A percentile compares a stretch with the other conserved stretches of the same genome.
These are phyloP conservation scores for Cosmia pyralina DNA, from an alignment of 2,888 invertebrate species.

Conservation along the genomic window DNA sequence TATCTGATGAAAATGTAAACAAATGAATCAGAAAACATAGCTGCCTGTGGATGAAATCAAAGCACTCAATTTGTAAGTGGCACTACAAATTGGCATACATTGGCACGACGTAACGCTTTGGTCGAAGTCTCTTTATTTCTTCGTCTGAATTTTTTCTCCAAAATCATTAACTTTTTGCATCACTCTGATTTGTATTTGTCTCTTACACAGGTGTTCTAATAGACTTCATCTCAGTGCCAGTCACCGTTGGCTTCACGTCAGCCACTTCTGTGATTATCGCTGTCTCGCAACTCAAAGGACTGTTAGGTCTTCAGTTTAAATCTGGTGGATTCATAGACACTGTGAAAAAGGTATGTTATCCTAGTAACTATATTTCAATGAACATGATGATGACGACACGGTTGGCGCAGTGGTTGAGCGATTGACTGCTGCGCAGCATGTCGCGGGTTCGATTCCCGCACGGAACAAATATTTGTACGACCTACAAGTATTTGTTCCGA, in stretches of 20 bases:
- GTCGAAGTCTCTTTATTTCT: background rate
- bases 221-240: conserved; percentile 97
- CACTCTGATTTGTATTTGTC: conserved; percentile 8
- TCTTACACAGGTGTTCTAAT: conserved; percentile 93
- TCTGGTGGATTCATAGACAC: conserved; percentile 94
- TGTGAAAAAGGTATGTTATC: conserved; percentile 88
- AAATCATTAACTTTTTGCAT: background rate
- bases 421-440: too few relatives aligned
- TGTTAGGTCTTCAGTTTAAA: conserved; percentile 93
- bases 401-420: too few relatives aligned
- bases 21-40: background rate
- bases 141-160: background rate
- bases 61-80: background rate
- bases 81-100: too few relatives aligned
- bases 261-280: conserved; percentile 97
- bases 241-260: conserved; percentile 97
- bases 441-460: too few relatives aligned
- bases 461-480: too few relatives aligned
- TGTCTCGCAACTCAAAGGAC: conserved; percentile 94
- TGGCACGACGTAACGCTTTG: background rate
- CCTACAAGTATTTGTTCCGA: too few relatives aligned
- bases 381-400: too few relatives aligned
- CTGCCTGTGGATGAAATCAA: background rate
- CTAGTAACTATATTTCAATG: too few relatives aligned
- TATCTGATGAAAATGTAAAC: background rate